phyloP scores from a whole-genome alignment of 2,888 invertebrate species.

The Pyrrhosoma nymphula region DNA sequence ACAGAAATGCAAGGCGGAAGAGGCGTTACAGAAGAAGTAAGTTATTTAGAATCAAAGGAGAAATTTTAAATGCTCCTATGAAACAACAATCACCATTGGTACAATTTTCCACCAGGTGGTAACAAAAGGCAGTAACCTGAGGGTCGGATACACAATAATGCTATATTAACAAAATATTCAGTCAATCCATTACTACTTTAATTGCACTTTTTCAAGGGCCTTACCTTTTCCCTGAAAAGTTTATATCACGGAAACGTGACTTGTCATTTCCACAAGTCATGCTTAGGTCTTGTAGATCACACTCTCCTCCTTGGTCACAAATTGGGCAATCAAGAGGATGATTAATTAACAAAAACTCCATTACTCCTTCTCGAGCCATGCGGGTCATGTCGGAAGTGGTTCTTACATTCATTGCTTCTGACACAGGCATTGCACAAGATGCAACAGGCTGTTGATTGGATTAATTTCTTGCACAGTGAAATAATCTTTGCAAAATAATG shows the following conservation, averaged over 20 bases:
- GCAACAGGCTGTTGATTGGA: conserved; percentile 69
- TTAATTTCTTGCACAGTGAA: neutral
- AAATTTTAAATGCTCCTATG: too few relatives aligned
- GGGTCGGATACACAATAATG: too few relatives aligned
- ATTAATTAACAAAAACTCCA: conserved; percentile 72
- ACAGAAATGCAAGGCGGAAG: too few relatives aligned
- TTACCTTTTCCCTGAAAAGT: conserved; percentile 93
- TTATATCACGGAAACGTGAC: conserved; percentile 95
- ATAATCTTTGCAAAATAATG: neutral
- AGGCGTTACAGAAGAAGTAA: too few relatives aligned
- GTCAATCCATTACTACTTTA: neutral
- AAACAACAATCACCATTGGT: too few relatives aligned
- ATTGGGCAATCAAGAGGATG: conserved; percentile 73
- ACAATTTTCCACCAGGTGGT: too few relatives aligned
- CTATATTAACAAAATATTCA: neutral
- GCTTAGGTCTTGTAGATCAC: conserved; percentile 98
- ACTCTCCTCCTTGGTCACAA: conserved; percentile 83
- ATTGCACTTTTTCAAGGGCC: conserved; percentile 60
- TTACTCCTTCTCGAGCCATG: conserved; percentile 71
- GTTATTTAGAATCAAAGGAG: too few relatives aligned
- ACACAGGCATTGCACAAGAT: conserved; percentile 72
- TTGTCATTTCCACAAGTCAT: conserved; percentile 99
- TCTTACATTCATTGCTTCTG: conserved; percentile 70
- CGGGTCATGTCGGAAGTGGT: conserved; percentile 70
- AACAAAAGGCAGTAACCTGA: too few relatives aligned